Evolutionary conservation across 2,797 vertebrate species (phyloP).

Genomic region (Hypotaenidia philippensis): DNA sequence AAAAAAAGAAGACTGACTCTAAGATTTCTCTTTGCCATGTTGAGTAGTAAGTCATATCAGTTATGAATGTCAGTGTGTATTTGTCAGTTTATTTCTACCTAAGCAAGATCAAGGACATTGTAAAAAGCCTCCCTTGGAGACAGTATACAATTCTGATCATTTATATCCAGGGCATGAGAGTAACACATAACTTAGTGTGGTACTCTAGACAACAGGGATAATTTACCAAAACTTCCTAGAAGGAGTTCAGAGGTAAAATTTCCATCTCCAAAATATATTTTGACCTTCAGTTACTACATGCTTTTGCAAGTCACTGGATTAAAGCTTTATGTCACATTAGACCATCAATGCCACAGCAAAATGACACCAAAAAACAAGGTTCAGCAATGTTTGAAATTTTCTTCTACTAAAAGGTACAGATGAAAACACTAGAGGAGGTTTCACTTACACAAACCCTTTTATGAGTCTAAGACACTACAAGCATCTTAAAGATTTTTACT

Average conservation of each 20-base stretch:
- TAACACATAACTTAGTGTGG: neutral
- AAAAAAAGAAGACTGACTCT: neutral
- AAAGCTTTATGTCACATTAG: neutral
- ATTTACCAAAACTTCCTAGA: neutral
- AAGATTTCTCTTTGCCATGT: neutral
- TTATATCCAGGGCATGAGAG: neutral
- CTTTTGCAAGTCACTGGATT: neutral
- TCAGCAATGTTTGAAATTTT: neutral
- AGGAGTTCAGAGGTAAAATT: neutral
- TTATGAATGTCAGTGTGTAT: neutral
- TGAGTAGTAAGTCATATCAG: neutral
- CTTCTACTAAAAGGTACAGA: neutral
- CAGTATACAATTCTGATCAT: neutral
- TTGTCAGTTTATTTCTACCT: neutral
- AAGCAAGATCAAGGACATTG: neutral
- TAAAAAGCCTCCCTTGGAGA: neutral
- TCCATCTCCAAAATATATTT: neutral
- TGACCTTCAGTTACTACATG: neutral
- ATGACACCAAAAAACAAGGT: neutral
- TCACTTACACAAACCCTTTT: neutral
- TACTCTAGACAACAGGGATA: neutral
- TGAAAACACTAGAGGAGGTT: neutral
- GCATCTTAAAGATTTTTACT: neutral
- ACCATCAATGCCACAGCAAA: neutral
- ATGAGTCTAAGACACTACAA: neutral